phyloP scores from a whole-genome alignment of 2,113 vertebrate species.

The Zapus hudsonius region DNA sequence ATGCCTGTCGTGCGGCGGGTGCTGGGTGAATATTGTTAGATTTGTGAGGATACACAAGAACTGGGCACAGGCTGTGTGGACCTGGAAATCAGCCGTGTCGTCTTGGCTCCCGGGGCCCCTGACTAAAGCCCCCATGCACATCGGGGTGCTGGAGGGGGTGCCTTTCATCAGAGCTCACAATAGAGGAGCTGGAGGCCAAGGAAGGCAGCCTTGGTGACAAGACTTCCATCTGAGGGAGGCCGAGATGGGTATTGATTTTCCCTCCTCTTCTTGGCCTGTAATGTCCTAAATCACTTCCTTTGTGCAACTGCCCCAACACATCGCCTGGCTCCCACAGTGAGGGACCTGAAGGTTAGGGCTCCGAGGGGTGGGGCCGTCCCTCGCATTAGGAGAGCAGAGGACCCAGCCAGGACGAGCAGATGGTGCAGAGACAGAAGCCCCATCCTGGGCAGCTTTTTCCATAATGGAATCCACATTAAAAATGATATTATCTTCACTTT shows the following conservation, averaged over 20 bases:
- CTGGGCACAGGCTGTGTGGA: accelerated
- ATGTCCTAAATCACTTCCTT: constrained; percentile 70
- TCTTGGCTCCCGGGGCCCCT: not conserved
- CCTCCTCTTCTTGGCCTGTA: constrained; percentile 20
- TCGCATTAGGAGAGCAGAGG: not conserved
- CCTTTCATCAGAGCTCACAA: not conserved
- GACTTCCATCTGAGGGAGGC: constrained; percentile 57
- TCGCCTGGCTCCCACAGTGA: constrained; percentile 35
- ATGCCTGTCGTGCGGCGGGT: accelerated
- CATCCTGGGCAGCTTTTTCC: constrained; percentile 58
- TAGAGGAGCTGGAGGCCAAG: not conserved
- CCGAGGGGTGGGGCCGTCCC: constrained; percentile 24
- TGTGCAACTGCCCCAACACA: constrained; percentile 44
- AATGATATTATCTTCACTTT: constrained; percentile 64
- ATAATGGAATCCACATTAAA: constrained; percentile 72
- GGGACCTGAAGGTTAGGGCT: constrained; percentile 15
- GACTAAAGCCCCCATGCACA: not conserved
- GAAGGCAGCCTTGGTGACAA: constrained; percentile 13
- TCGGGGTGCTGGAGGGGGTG: not conserved
- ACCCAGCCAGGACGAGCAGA: constrained; percentile 61
- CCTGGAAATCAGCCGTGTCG: accelerated
- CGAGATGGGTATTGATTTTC: constrained; percentile 69
- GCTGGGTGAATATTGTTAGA: not conserved
- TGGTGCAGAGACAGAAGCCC: constrained; percentile 48
- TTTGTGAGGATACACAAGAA: not conserved